A percentile compares a stretch with the other conserved stretches of the same genome.
Evolutionary conservation across 2,888 invertebrate genomes (phyloP).

Genomic region (Piscicola geometra): DNA sequence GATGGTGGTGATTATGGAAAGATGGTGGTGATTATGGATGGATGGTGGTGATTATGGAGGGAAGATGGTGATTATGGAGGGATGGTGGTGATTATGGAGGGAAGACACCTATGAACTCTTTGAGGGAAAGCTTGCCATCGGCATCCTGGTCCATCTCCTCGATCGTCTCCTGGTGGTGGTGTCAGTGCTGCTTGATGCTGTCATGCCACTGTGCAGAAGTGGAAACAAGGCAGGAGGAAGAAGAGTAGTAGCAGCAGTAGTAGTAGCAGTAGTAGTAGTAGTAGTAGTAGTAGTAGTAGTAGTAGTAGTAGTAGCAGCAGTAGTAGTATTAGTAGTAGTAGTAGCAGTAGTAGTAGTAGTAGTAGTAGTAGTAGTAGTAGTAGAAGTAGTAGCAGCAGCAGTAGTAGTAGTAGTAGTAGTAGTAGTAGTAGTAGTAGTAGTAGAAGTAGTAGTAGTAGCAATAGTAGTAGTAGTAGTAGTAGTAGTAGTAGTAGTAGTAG

Average conservation of each 20-base stretch:
- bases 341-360: conserved; percentile 9
- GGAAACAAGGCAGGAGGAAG: not conserved
- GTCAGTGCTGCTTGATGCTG: not conserved
- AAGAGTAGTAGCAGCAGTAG: too few relatives aligned
- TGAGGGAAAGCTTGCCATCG: conserved; percentile 84
- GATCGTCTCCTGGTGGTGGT: conserved; percentile 84
- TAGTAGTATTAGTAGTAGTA: too few relatives aligned
- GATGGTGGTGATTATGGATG: too few relatives aligned
- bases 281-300: conserved; percentile 9
- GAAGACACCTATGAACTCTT: conserved; percentile 83
- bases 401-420: not conserved
- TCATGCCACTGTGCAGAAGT: not conserved
- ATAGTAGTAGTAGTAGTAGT: too few relatives aligned
- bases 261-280: too few relatives aligned
- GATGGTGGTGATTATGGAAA: too few relatives aligned
- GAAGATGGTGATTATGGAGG: too few relatives aligned
- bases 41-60: too few relatives aligned
- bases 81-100: not conserved
- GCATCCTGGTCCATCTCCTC: conserved; percentile 95
- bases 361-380: conserved; percentile 9
- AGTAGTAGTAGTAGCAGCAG: conserved; percentile 9
- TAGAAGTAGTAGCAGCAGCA: conserved; percentile 3
- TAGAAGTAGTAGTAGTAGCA: too few relatives aligned
- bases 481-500: not conserved
- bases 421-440: too few relatives aligned